These are phyloP conservation scores for Ariolimax columbianus DNA, from an alignment of 2,888 invertebrate species.

Conservation along the genomic window DNA sequence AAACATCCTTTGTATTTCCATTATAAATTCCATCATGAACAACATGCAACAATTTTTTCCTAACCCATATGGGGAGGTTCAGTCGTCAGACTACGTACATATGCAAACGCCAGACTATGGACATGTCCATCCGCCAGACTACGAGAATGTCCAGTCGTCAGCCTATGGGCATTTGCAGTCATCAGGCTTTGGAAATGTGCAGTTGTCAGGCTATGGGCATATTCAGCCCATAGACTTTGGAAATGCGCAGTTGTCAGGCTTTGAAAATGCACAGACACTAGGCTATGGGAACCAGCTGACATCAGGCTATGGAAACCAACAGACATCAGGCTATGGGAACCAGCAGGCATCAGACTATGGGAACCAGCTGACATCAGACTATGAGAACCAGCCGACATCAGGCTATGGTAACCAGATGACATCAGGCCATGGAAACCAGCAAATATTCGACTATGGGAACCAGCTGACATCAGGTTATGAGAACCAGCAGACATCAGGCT, in stretches of 20 bases:
- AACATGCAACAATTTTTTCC: neutral
- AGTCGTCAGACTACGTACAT: neutral
- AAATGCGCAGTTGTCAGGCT: neutral
- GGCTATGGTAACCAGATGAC: no score
- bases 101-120: neutral
- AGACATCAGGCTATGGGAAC: neutral
- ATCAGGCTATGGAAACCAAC: no score
- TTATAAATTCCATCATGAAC: neutral
- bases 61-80: neutral
- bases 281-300: no score
- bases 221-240: neutral
- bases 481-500: no score
- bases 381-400: no score
- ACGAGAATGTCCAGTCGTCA: neutral
- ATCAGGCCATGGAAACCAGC: no score
- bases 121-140: neutral
- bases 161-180: neutral
- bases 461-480: no score
- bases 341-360: neutral
- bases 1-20: neutral
- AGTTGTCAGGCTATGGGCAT: neutral
- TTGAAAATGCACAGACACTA: neutral
- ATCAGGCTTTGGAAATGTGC: neutral
- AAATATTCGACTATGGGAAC: no score
- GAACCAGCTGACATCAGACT: neutral